These are phyloP conservation scores for Choloepus didactylus DNA, from an alignment of 2,797 vertebrate species.

Conservation along the genomic window DNA sequence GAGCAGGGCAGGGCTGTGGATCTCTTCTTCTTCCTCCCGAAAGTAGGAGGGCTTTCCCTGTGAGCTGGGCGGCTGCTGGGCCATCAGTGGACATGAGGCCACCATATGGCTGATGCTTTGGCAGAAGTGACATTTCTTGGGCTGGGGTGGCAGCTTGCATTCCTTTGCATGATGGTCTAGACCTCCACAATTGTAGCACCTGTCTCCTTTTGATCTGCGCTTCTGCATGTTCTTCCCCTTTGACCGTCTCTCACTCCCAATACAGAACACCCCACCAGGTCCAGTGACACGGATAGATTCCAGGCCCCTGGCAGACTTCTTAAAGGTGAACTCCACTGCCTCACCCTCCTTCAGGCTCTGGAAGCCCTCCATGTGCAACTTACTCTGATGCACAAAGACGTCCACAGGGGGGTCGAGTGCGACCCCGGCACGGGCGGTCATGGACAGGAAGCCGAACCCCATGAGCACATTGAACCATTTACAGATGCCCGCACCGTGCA, in stretches of 20 bases:
- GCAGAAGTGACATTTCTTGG: slow-evolving; percentile 99
- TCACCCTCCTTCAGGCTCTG: slow-evolving; percentile 97
- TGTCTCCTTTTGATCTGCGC: slow-evolving; percentile 95
- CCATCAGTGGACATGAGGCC: slow-evolving; percentile 95
- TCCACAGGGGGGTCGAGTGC: slow-evolving; percentile 84
- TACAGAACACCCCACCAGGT: slow-evolving; percentile 94
- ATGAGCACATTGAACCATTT: slow-evolving; percentile 99
- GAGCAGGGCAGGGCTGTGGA: slow-evolving; percentile 87
- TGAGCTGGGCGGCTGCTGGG: slow-evolving; percentile 93
- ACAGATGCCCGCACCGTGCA: slow-evolving; percentile 90
- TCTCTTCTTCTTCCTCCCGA: slow-evolving; percentile 91
- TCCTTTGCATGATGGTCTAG: slow-evolving; percentile 99
- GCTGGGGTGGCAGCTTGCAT: slow-evolving; percentile 97
- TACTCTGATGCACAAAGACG: slow-evolving; percentile 99
- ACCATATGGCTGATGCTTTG: slow-evolving; percentile 98
- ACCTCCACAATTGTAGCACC: slow-evolving; percentile 98
- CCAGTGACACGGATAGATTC: slow-evolving; percentile 96
- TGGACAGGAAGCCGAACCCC: slow-evolving; percentile 99
- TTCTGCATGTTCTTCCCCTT: slow-evolving; percentile 97
- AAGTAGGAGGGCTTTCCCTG: slow-evolving; percentile 93
- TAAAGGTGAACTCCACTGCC: slow-evolving; percentile 96
- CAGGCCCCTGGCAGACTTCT: slow-evolving; percentile 97
- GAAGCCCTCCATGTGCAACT: slow-evolving; percentile 98
- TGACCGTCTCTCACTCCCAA: slow-evolving; percentile 96
- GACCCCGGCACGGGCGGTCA: slow-evolving; percentile 91